These are phyloP conservation scores for Probosciger aterrimus DNA, from an alignment of 2,113 vertebrate genomes.

Conservation along the genomic window DNA sequence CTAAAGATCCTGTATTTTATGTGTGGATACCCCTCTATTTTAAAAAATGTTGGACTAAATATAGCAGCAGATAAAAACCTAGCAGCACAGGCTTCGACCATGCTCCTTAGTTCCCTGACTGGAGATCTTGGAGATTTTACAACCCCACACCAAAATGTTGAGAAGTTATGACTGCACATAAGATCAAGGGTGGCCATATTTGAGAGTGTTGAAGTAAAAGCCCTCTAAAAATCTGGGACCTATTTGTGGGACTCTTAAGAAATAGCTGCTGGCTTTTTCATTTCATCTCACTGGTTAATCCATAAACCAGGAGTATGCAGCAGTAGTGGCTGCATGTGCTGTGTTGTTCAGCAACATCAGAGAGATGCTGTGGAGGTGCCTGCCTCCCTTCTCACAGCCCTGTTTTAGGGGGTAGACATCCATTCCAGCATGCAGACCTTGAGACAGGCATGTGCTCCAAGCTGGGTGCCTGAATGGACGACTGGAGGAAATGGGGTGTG, in stretches of 20 bases:
- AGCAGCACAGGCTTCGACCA: neutral
- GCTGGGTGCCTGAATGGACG: no score
- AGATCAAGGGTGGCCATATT: neutral
- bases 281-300: neutral
- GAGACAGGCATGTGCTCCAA: fast-evolving
- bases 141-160: neutral
- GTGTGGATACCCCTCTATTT: neutral
- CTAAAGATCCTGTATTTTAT: neutral
- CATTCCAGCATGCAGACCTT: neutral
- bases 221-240: neutral
- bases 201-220: neutral
- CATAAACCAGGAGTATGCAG: fast-evolving
- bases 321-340: neutral
- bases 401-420: fast-evolving
- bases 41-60: neutral
- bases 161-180: neutral
- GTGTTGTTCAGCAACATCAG: fast-evolving
- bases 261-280: neutral
- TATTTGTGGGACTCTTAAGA: neutral
- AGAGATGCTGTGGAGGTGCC: neutral
- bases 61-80: neutral
- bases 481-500: neutral
- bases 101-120: neutral
- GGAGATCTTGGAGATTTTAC: neutral
- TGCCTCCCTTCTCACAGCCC: neutral